Evolutionary conservation across 2,797 vertebrate species (phyloP).

Genomic region (Semaprochilodus insignis): DNA sequence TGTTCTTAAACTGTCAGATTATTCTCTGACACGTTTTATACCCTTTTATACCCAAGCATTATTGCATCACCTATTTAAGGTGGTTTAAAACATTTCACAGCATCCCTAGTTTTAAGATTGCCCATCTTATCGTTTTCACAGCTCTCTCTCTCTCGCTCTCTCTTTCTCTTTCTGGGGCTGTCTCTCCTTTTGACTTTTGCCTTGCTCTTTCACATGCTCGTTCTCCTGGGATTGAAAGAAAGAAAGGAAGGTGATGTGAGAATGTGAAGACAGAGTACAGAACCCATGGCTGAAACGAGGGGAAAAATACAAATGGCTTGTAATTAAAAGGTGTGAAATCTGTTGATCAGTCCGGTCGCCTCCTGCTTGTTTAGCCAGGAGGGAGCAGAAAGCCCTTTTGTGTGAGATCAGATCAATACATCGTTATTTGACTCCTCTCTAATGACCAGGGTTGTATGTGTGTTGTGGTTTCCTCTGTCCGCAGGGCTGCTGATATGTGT

Average conservation of each 20-base stretch:
- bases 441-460: conserved; percentile 58
- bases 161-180: no score
- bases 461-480: not conserved
- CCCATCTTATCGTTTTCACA: no score
- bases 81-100: no score
- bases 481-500: conserved; percentile 2
- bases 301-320: not conserved
- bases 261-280: conserved; percentile 5
- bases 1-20: no score
- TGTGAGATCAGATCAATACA: conserved; percentile 69
- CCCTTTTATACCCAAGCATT: no score
- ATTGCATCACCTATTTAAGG: no score
- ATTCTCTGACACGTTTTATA: no score
- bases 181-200: not conserved
- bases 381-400: conserved; percentile 53
- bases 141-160: no score
- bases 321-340: conserved; percentile 72
- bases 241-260: conserved; percentile 63
- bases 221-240: conserved; percentile 63
- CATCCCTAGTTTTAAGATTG: not conserved
- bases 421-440: conserved; percentile 20
- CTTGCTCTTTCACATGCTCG: not conserved
- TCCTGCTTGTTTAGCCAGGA: not conserved
- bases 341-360: conserved; percentile 57
- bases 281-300: conserved; percentile 8